Evolutionary conservation across 2,888 invertebrate genomes (phyloP).

Genomic region (Adelphocoris suturalis): DNA sequence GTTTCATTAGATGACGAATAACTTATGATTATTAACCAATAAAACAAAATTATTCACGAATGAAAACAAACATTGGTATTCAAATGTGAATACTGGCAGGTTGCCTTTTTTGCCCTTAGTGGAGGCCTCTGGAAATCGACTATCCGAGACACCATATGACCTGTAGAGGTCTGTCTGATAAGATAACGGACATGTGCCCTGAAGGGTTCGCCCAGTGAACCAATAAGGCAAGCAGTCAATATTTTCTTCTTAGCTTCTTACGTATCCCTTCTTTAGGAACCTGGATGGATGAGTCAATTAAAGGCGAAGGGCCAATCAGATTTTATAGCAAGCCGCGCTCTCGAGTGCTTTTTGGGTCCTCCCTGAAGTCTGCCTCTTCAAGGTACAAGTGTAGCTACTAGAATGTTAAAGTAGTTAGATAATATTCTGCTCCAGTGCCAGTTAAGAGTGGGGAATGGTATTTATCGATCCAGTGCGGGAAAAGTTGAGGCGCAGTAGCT

Average conservation of each 20-base stretch:
- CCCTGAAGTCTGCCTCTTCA: background rate
- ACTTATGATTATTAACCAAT: no score
- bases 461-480: background rate
- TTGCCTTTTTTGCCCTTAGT: no score
- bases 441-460: background rate
- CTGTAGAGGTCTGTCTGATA: slow-evolving; percentile 43
- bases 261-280: background rate
- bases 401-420: background rate
- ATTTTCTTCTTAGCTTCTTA: background rate
- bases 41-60: no score
- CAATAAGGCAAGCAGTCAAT: background rate
- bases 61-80: no score
- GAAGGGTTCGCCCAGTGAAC: slow-evolving; percentile 23
- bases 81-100: no score
- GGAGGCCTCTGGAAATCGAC: background rate
- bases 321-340: background rate
- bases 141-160: slow-evolving; percentile 51
- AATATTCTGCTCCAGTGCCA: background rate
- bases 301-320: background rate
- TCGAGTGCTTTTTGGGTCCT: background rate
- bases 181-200: slow-evolving; percentile 63
- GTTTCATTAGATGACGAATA: no score
- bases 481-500: no score
- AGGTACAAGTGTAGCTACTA: background rate
- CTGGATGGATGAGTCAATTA: background rate